Conservation (phyloP, 2,888 invertebrate genomes). For the Plagodis dolabraria region DNA sequence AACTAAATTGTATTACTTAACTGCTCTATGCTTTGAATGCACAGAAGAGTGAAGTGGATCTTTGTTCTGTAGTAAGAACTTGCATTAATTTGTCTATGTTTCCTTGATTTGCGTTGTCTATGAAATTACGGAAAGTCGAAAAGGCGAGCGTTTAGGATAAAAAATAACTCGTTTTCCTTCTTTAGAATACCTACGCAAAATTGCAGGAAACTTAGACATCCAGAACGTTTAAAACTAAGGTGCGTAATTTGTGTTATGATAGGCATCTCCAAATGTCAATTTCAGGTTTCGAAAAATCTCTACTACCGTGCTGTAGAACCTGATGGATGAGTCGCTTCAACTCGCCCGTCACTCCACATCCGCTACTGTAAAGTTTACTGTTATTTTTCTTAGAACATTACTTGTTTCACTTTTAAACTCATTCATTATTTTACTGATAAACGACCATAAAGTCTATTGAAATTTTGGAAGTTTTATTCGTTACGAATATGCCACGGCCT, state of each 20-base stretch:
- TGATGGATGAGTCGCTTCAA: slow-evolving; percentile 73
- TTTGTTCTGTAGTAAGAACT: too few species aligned
- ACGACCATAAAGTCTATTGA: neutral
- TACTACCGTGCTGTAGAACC: slow-evolving; percentile 45
- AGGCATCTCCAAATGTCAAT: neutral
- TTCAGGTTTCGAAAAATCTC: slow-evolving; percentile 28
- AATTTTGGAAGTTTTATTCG: slow-evolving; percentile 10
- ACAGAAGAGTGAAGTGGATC: too few species aligned
- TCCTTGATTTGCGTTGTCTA: neutral
- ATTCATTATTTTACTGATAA: too few species aligned
- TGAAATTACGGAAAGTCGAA: slow-evolving; percentile 37
- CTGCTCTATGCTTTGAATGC: too few species aligned
- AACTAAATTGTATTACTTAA: too few species aligned
- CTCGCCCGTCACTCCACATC: slow-evolving; percentile 57
- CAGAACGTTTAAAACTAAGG: slow-evolving; percentile 50
- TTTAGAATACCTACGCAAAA: slow-evolving; percentile 40
- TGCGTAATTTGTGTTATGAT: slow-evolving; percentile 40
- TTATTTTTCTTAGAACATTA: slow-evolving; percentile 53
- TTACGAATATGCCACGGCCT: slow-evolving; percentile 60
- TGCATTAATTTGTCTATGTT: too few species aligned
- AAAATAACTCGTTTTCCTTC: slow-evolving; percentile 44
- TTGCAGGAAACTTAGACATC: slow-evolving; percentile 42
- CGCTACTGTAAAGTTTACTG: slow-evolving; percentile 68
- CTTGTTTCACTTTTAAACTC: slow-evolving; percentile 6
- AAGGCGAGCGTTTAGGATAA: slow-evolving; percentile 62